Evolutionary conservation across 2,888 invertebrate genomes (phyloP), one percentile per base, ranked within the genome.

Genomic region (Kuschelorhynchus macadamiae): DNA sequence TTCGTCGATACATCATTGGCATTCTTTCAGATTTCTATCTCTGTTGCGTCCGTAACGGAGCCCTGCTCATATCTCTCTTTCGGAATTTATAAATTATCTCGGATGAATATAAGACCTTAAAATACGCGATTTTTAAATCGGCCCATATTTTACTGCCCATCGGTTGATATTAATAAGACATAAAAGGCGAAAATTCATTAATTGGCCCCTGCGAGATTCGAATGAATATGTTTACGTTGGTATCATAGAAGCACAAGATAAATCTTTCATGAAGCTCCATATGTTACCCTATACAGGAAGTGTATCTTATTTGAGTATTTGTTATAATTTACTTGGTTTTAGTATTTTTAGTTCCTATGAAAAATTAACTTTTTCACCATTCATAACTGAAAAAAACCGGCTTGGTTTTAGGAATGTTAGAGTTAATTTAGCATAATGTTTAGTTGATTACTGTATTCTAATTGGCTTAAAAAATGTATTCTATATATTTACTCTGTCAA

Each of bases 1-100:
- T 81, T 81, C 81, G 81, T 81, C 75, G 81, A 82, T 83, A 82
- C 82, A 83, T 83, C 83, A 83, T 81, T 78, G 81, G 81, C 80
- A 82, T 83, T 81, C 82, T 80, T 76, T 66, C 67, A 67, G 57
- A 66, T 66, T 59, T 60, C 66, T 60, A 66, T 66, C 66, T 66
- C 25, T 59, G 66, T 59, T 60, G 50, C 42, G 53, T 50, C 39
- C 59, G 53, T 44, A 59, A 59, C 50, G 39, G 41, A 46, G 49
- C 18, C 53, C 4, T 39, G 49, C 49, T 39, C 52, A 52, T 60
- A 52, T 60, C 59, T 62, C 62, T 62, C 44, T 62, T 52, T 56
- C 18, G 18, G 50, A 17, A 41, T 39, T 39, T 61, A 61, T 61
- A 61, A 50, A 61, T 61, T 61, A 61, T 61, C 50, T 47, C 20